A percentile compares a stretch with the other conserved stretches of the same genome.
phyloP scores from a whole-genome alignment of 2,888 invertebrate genomes.

The Linnaemya vulpina region DNA sequence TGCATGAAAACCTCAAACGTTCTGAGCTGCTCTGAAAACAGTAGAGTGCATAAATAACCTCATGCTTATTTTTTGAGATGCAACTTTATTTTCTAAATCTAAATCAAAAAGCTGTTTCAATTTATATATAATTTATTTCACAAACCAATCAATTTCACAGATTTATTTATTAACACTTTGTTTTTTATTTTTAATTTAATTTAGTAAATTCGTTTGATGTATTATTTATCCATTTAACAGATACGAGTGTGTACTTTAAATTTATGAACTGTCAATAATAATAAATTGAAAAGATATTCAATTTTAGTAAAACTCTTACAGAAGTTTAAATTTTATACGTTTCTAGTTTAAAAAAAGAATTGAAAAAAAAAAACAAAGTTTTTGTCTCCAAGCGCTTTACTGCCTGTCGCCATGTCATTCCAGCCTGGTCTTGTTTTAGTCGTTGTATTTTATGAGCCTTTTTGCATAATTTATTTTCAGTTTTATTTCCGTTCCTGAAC shows the following conservation, averaged over 20 bases:
- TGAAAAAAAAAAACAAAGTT: background rate
- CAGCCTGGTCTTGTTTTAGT: conserved; percentile 34
- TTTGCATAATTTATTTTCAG: conserved; percentile 83
- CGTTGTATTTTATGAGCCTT: conserved; percentile 71
- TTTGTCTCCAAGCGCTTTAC: conserved; percentile 5
- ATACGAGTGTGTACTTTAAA: background rate
- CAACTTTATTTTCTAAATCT: conserved; percentile 9
- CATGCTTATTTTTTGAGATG: background rate
- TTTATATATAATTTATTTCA: conserved; percentile 24
- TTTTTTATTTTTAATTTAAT: no score
- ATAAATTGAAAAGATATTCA: background rate
- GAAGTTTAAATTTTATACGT: background rate
- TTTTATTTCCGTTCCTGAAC: conserved; percentile 83
- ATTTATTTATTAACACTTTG: conserved; percentile 14
- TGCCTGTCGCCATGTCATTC: conserved; percentile 7
- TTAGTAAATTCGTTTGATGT: background rate
- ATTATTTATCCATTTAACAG: conserved; percentile 1
- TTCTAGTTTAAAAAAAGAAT: background rate
- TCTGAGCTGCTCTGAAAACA: background rate
- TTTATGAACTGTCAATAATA: conserved; percentile 10
- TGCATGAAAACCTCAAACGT: background rate
- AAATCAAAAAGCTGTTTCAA: conserved; percentile 47
- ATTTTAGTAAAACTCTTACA: background rate
- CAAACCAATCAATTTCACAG: conserved; percentile 21
- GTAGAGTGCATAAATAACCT: no score